Evolutionary conservation across 2,888 invertebrate species (phyloP), one percentile per base, ranked within the genome.

Genomic region (Lingula anatina): DNA sequence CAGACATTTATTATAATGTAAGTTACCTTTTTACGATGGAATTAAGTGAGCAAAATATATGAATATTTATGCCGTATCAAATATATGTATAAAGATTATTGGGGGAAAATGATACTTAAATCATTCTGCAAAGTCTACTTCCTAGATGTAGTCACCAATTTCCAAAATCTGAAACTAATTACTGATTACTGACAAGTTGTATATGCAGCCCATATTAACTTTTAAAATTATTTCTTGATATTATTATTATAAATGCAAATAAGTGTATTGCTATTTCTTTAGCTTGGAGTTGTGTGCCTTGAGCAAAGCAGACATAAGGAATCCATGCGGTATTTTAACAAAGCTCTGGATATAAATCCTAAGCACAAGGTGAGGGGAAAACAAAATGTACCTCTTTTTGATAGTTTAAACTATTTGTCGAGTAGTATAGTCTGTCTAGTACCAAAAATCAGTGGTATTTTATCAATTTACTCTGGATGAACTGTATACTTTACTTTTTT

Each of bases 221-320:
- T n/a, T n/a, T n/a, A n/a, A n/a, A n/a, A n/a, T n/a, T n/a, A n/a
- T n/a, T n/a, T n/a, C n/a, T n/a, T n/a, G n/a, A n/a, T n/a, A n/a
- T n/a, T n/a, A n/a, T n/a, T n/a, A n/a, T n/a, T n/a, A n/a, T n/a
- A 31, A 31, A 31, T 31, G 9, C 9, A 31, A 15, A 31, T 31
- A 31, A 12, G 9, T 31, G 15, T 31, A 31, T 44, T 24, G 2
- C 21, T 28, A 48, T 43, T 24, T 39, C 51, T 60, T 5, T 56
- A 72, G 91, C 79, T 96, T 58, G 95, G 95, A 28, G 95, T 96
- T 21, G 95, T 96, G 0, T 87, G 90, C 55, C 80, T 96, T 59
- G 94, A 96, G 73, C 90, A 92, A 79, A 90, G 90, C 39, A 90
- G 92, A 75, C 87, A 90, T 0, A 86, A 88, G 0, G 90, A 92